Conservation (phyloP, 2,888 invertebrate species). For the Athrips mouffetella region DNA sequence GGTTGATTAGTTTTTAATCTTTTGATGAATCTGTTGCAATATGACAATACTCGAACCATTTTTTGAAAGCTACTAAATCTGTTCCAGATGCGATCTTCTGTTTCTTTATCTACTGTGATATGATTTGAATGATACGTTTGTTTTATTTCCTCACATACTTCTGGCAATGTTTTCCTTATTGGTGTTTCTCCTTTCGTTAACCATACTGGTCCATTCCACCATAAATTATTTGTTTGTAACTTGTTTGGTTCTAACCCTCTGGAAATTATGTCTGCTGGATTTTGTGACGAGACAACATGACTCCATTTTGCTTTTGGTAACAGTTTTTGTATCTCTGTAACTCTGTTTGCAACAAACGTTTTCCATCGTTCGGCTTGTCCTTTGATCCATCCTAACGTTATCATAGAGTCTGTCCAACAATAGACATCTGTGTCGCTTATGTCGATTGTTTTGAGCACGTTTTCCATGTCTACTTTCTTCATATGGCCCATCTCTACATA, state of each 20-base stretch:
- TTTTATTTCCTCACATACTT: too few species aligned
- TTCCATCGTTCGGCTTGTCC: conserved; percentile 1
- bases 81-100: too few species aligned
- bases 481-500: too few species aligned
- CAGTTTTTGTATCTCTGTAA: neutral
- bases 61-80: too few species aligned
- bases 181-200: too few species aligned
- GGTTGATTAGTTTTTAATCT: too few species aligned
- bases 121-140: too few species aligned
- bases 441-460: neutral
- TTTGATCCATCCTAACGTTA: conserved; percentile 6
- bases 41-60: too few species aligned
- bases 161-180: too few species aligned
- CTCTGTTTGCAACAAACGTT: conserved; percentile 5
- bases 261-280: conserved; percentile 14
- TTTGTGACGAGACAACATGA: conserved; percentile 7
- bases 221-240: neutral
- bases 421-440: neutral
- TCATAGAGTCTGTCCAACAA: conserved; percentile 11
- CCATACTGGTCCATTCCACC: neutral
- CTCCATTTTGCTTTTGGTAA: neutral
- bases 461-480: too few species aligned
- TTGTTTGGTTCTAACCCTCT: neutral
- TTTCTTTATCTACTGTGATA: too few species aligned
- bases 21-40: too few species aligned